Conservation (phyloP, 2,113 vertebrate species). For the Pseudopodoces humilis region DNA sequence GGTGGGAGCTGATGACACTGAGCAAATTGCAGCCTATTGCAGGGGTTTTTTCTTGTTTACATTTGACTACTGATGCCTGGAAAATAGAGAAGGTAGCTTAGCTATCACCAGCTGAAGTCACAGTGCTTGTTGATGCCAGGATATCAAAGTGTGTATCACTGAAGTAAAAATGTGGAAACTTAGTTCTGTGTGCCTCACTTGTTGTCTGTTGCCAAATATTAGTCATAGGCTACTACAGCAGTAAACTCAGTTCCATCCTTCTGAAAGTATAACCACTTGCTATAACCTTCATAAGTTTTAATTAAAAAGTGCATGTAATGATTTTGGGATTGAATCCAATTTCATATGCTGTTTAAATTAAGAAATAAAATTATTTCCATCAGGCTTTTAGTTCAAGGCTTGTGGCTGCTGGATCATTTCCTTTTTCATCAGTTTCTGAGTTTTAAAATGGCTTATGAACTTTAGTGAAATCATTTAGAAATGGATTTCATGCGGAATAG, state of each 20-base stretch:
- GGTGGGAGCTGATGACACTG: not conserved
- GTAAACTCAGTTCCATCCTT: not conserved
- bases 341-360: slow-evolving; percentile 53
- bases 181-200: not conserved
- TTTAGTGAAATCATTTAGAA: slow-evolving; percentile 59
- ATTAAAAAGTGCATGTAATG: slow-evolving; percentile 54
- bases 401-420: slow-evolving; percentile 61
- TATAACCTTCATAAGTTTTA: slow-evolving; percentile 42
- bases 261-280: not conserved
- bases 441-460: slow-evolving; percentile 61
- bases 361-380: slow-evolving; percentile 64
- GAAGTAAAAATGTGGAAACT: not conserved
- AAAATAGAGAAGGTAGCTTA: not conserved
- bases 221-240: not conserved
- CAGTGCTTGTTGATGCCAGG: not conserved
- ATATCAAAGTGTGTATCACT: not conserved
- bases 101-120: not conserved
- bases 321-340: slow-evolving; percentile 55
- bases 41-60: not conserved
- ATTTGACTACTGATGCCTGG: not conserved
- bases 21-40: not conserved
- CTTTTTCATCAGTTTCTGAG: slow-evolving; percentile 54
- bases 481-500: slow-evolving; percentile 52
- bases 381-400: slow-evolving; percentile 48
- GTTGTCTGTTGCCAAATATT: not conserved